Percentiles rank a stretch among this genome's conserved stretches.
Conservation (phyloP, 1,140 invertebrate genomes). For the Potamilus streckersoni region DNA sequence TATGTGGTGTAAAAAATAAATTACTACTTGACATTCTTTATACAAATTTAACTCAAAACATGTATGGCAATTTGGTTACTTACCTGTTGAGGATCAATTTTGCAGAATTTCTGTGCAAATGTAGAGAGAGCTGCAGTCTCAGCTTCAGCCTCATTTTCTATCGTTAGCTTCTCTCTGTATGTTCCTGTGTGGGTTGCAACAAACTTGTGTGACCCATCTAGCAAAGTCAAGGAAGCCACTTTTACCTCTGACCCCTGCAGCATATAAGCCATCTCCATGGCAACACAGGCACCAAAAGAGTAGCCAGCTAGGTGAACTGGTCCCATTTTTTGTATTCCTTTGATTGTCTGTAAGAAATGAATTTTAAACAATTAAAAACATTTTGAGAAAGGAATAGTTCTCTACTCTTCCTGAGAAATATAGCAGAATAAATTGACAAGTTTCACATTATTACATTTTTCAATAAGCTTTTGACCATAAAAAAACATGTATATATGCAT, state of each 20-base stretch:
- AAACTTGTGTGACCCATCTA: constrained; percentile 94
- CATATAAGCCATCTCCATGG: constrained; percentile 94
- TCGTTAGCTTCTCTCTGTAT: constrained; percentile 48
- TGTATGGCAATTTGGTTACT: no score
- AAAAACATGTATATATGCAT: background rate
- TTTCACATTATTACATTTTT: background rate
- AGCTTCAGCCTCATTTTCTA: constrained; percentile 59
- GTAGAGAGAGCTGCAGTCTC: constrained; percentile 82
- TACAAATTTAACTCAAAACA: no score
- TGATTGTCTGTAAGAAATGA: constrained; percentile 16
- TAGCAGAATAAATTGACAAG: background rate
- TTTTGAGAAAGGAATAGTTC: background rate
- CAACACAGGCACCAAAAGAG: constrained; percentile 92
- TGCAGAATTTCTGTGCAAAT: constrained; percentile 80
- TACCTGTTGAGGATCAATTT: no score
- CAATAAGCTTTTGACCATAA: background rate
- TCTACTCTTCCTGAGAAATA: background rate
- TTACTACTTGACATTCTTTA: no score
- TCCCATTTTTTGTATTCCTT: constrained; percentile 65
- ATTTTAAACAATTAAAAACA: background rate
- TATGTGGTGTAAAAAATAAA: no score
- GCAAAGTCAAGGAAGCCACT: constrained; percentile 69
- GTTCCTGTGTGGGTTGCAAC: constrained; percentile 81
- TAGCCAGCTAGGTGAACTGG: constrained; percentile 92
- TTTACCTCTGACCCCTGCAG: constrained; percentile 54